Evolutionary conservation across 2,888 invertebrate genomes (phyloP).

Genomic region (Eremobia ochroleuca): DNA sequence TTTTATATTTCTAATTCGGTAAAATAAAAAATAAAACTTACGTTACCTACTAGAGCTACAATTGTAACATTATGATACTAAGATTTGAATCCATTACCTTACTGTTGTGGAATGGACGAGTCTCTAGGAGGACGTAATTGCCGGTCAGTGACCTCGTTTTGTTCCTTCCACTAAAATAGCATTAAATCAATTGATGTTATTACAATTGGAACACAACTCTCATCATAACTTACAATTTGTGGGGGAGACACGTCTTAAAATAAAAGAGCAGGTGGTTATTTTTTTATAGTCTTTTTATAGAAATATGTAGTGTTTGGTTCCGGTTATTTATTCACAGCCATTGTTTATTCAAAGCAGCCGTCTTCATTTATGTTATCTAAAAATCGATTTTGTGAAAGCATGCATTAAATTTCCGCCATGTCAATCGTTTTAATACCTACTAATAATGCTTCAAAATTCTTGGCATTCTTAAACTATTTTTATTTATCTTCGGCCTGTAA

Average conservation of each 20-base stretch:
- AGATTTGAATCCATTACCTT: conserved; percentile 68
- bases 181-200: conserved; percentile 91
- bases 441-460: conserved; percentile 30
- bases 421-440: conserved; percentile 27
- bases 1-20: background rate
- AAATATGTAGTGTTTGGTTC: conserved; percentile 14
- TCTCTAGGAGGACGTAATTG: conserved; percentile 89
- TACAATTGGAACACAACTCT: conserved; percentile 88
- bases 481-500: conserved; percentile 48
- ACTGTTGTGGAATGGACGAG: conserved; percentile 77
- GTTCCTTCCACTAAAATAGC: conserved; percentile 90
- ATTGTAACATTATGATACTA: conserved; percentile 47
- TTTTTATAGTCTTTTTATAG: conserved; percentile 21
- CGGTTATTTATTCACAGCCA: conserved; percentile 22
- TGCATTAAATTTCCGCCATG: conserved; percentile 17
- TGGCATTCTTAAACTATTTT: conserved; percentile 58
- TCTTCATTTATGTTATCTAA: conserved; percentile 13
- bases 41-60: conserved; percentile 21
- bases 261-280: conserved; percentile 68
- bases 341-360: conserved; percentile 16
- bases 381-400: conserved; percentile 24
- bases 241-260: conserved; percentile 71
- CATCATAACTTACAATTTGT: conserved; percentile 82
- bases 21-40: background rate
- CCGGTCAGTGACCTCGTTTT: conserved; percentile 89